phyloP scores from a whole-genome alignment of 2,113 vertebrate genomes.

The Trinectes maculatus region DNA sequence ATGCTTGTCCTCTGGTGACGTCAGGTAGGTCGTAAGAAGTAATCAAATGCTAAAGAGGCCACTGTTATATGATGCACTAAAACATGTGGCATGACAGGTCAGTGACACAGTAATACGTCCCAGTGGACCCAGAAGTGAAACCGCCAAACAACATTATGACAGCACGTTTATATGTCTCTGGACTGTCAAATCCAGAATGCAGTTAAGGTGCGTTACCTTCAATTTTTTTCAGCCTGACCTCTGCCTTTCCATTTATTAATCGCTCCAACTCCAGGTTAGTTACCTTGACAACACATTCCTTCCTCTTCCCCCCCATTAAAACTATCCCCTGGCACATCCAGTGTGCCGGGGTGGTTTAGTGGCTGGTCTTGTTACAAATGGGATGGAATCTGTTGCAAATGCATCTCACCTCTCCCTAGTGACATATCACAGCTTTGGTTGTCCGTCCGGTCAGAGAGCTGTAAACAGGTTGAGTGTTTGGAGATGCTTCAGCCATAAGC shows the following conservation, averaged over 20 bases:
- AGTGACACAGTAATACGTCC: constrained; percentile 48
- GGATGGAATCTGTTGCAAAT: constrained; percentile 28
- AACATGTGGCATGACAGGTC: constrained; percentile 49
- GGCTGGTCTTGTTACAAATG: constrained; percentile 21
- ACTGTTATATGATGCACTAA: constrained; percentile 46
- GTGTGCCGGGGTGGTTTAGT: constrained; percentile 17
- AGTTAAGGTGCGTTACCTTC: constrained; percentile 1
- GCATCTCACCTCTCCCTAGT: constrained; percentile 35
- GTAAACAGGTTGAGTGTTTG: constrained; percentile 49
- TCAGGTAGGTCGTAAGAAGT: constrained; percentile 33
- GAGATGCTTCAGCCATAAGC: constrained; percentile 38
- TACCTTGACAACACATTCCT: constrained; percentile 44
- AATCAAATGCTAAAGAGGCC: constrained; percentile 57
- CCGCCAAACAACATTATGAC: constrained; percentile 14
- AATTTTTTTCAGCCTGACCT: constrained; percentile 14
- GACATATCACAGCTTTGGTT: constrained; percentile 57
- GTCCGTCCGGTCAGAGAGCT: constrained; percentile 52
- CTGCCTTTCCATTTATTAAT: constrained; percentile 34
- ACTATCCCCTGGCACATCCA: constrained; percentile 3
- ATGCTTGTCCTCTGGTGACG: constrained; percentile 12
- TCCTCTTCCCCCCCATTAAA: constrained; percentile 6
- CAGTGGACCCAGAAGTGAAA: constrained; percentile 5
- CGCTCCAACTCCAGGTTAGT: constrained; percentile 31
- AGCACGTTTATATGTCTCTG: constrained; percentile 1
- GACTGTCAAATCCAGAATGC: not conserved